Percentiles rank a stretch among this genome's conserved stretches.
Conservation (phyloP, 2,797 vertebrate genomes). For the Spinus olivaceus region DNA sequence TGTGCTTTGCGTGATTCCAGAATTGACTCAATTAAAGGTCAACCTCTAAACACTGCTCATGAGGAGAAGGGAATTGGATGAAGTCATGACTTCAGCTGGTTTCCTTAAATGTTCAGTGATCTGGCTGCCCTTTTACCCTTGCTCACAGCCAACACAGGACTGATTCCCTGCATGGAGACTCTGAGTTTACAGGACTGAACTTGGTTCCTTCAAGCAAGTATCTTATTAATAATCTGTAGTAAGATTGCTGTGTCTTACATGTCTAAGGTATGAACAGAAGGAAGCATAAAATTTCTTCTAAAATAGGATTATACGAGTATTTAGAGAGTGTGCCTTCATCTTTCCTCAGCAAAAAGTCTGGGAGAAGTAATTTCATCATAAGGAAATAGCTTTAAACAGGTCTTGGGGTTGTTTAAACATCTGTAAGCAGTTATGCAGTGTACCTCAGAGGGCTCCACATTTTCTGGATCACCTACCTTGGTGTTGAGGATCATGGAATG, state of each 20-base stretch:
- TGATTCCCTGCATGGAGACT: background rate
- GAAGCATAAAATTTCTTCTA: background rate
- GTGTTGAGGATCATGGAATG: rapidly evolving
- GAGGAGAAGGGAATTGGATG: background rate
- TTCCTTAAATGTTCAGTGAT: background rate
- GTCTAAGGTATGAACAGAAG: background rate
- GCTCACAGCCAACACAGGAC: background rate
- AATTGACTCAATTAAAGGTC: background rate
- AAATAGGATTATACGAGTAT: background rate
- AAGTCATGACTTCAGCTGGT: background rate
- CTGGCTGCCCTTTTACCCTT: background rate
- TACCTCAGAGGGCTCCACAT: background rate
- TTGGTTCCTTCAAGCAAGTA: background rate
- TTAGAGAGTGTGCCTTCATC: background rate
- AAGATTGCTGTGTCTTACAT: background rate
- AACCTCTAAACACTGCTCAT: background rate
- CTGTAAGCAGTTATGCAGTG: background rate
- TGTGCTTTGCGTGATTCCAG: background rate
- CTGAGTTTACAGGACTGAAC: background rate
- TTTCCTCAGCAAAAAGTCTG: background rate
- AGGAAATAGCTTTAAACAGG: background rate
- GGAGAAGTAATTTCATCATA: background rate
- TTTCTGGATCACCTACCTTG: background rate
- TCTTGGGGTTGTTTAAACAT: background rate
- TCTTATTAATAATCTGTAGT: background rate